Conservation (phyloP, 2,888 invertebrate species). For the Torymus aiolomorphi region DNA sequence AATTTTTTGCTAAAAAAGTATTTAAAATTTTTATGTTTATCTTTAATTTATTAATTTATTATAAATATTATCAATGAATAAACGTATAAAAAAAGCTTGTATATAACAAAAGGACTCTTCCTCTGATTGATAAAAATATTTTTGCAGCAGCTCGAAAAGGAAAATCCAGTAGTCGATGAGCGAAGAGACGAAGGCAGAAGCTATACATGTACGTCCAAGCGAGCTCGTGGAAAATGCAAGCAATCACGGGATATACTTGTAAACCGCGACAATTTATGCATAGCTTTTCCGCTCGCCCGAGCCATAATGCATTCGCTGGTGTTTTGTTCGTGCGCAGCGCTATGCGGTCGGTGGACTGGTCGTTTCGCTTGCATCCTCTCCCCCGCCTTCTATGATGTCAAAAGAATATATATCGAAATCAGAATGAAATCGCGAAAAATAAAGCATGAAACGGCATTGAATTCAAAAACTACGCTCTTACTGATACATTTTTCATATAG, state of each 20-base stretch:
- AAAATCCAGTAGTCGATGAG: slow-evolving; percentile 27
- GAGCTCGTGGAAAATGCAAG: slow-evolving; percentile 54
- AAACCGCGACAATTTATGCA: slow-evolving; percentile 60
- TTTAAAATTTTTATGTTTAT: too few relatives aligned
- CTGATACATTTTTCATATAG: slow-evolving; percentile 6
- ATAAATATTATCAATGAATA: too few relatives aligned
- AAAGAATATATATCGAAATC: slow-evolving; percentile 63
- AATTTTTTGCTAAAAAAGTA: too few relatives aligned
- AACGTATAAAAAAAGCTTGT: too few relatives aligned
- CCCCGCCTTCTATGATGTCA: slow-evolving; percentile 67
- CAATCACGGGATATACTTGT: slow-evolving; percentile 57
- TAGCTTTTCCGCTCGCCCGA: slow-evolving; percentile 57
- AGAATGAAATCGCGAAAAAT: slow-evolving; percentile 42
- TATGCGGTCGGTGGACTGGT: slow-evolving; percentile 13
- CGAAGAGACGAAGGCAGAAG: neutral
- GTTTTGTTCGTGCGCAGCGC: slow-evolving; percentile 20
- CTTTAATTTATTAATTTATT: too few relatives aligned
- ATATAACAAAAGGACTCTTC: neutral
- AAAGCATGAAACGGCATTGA: slow-evolving; percentile 31
- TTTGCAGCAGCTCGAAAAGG: neutral
- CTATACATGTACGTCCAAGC: neutral
- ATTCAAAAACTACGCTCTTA: slow-evolving; percentile 6
- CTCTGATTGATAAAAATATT: neutral
- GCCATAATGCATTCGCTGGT: slow-evolving; percentile 48
- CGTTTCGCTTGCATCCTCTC: slow-evolving; percentile 46